Base-by-base conservation (phyloP, 2,797 vertebrate species). In the Diglossa cyanea region DNA sequence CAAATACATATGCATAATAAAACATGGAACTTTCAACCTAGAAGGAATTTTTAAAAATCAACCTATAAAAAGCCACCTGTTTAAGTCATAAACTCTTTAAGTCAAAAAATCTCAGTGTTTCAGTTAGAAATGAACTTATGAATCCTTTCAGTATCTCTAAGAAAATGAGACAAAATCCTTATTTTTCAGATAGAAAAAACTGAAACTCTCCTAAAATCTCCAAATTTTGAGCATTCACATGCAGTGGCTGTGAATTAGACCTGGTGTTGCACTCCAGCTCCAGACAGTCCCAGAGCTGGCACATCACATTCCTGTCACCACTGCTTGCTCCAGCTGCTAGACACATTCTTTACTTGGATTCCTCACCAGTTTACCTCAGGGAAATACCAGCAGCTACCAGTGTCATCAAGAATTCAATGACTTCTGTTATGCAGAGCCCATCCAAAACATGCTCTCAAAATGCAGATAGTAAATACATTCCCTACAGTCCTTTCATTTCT, bases 401-500 rank as follows among this genome's bases (percentile, higher is more conserved):
- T 8, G 19, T 31, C 48, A 54, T 8, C 66, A 70, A 60, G 23
- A 80, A 67, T 39, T 91, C 48, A 58, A 7, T n/a, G 40, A n/a
- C 20, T 63, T 75, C 33, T 71, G 13, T 26, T 25, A 25, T 0
- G 2, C 39, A 78, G 58, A 85, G 60, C 7, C 33, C 31, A 72
- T 17, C 24, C 40, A 78, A 71, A 88, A 61, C 33, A 44, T 2
- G 9, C 9, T 58, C 57, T 63, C 33, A 55, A 33, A 84, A 39
- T 0, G 1, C 1, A 89, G 25, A 25, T 0, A 26, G 8, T 11
- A 54, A 70, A 87, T 4, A 40, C 6, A 57, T 33, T 13, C 63
- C 23, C 23, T 42, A 13, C 35, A 8, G 13, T 19, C 10, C 18
- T 37, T 45, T 28, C 0, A 0, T 21, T 78, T 74, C 39, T 3